Evolutionary conservation across 92 coral and sea anemone genomes (phyloP).

Genomic region (Zoanthus sociatus): DNA sequence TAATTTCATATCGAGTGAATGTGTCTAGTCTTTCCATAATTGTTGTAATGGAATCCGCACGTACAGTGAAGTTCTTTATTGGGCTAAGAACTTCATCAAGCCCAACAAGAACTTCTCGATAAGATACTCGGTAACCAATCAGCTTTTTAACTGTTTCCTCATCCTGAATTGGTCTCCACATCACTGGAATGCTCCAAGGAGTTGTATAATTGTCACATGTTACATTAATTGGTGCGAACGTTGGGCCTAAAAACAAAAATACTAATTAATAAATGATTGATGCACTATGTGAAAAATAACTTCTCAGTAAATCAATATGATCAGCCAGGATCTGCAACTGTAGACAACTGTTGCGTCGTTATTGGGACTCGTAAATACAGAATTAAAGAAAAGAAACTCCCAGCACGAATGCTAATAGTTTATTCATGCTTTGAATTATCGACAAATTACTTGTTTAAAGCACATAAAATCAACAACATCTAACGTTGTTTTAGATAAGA

Average conservation of each 20-base stretch:
- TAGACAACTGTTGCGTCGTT: too few species aligned
- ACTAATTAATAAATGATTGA: too few species aligned
- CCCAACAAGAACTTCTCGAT: constrained; percentile 68
- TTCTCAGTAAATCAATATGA: too few species aligned
- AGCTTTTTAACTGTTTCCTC: constrained; percentile 57
- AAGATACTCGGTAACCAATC: constrained; percentile 76
- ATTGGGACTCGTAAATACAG: too few species aligned
- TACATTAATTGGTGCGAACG: constrained; percentile 65
- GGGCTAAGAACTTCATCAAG: constrained; percentile 63
- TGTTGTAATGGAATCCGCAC: constrained; percentile 45
- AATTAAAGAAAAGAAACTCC: too few species aligned
- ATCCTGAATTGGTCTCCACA: constrained; percentile 77
- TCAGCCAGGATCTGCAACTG: too few species aligned
- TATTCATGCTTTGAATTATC: too few species aligned
- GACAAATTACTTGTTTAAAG: too few species aligned
- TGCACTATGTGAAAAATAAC: too few species aligned
- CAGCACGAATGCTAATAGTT: too few species aligned
- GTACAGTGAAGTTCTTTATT: constrained; percentile 60
- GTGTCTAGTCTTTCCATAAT: constrained; percentile 57
- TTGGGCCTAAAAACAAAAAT: constrained; percentile 57
- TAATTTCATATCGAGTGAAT: constrained; percentile 68
- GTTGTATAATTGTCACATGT: constrained; percentile 72
- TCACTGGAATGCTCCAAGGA: constrained; percentile 64
- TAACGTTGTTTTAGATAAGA: too few species aligned
- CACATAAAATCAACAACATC: too few species aligned